These are phyloP conservation scores for Chionodraco myersi DNA, from an alignment of 2,113 vertebrate genomes.

Conservation along the genomic window DNA sequence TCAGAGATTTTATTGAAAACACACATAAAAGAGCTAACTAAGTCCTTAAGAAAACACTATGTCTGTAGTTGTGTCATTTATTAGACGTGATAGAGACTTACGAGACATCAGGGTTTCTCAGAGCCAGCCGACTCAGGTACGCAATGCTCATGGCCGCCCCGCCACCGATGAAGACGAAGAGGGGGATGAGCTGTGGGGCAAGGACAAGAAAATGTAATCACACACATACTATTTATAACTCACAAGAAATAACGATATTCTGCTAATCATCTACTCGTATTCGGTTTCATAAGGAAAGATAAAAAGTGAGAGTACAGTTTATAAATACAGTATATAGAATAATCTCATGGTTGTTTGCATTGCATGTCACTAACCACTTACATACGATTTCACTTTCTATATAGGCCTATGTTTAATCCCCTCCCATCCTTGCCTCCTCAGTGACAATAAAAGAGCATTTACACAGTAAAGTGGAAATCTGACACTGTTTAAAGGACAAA, in stretches of 20 bases:
- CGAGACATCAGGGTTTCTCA: conserved; percentile 92
- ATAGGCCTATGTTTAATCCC: neutral
- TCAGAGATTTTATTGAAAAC: neutral
- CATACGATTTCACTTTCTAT: neutral
- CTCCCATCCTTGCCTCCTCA: neutral
- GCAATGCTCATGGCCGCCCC: conserved; percentile 86
- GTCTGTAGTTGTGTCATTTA: neutral
- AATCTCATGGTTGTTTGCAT: neutral
- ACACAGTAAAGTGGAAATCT: neutral
- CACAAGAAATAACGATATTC: neutral
- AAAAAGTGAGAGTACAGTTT: neutral
- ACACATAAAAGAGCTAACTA: neutral
- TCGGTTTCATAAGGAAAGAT: too few species aligned
- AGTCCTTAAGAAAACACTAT: too few species aligned
- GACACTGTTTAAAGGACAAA: neutral
- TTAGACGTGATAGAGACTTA: conserved; percentile 70
- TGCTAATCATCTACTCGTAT: neutral
- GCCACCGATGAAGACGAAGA: conserved; percentile 91
- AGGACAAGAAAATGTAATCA: neutral
- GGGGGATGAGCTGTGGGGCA: conserved; percentile 88
- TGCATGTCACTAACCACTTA: neutral
- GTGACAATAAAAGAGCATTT: neutral
- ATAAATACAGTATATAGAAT: neutral
- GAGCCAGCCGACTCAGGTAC: conserved; percentile 87
- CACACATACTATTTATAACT: neutral